Evolutionary conservation across 2,113 vertebrate species (phyloP), one percentile per base, ranked within the genome.

Genomic region (Trochalopteron elliotii): DNA sequence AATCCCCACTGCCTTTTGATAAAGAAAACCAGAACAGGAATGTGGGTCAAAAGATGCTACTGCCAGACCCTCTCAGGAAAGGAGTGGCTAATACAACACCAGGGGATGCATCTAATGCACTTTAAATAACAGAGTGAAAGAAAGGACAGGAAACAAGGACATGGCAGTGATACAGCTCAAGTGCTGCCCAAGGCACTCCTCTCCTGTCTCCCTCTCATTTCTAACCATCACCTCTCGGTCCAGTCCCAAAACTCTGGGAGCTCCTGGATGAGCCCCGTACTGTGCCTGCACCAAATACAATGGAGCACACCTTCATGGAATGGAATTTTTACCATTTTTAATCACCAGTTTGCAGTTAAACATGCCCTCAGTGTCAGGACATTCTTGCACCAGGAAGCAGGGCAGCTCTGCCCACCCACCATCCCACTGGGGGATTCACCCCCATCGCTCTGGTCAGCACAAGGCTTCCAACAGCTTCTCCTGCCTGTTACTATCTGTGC

Each of bases 401-500:
- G 61, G 35, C 72, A 89, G 93, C 83, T 91, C 84, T 95, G 86
- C 82, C 79, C 81, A 72, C 24, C 39, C 42, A 52, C 81, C 83
- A 82, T 40, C 93, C 77, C 15, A 1, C 28, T 2, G 37, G 60
- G 37, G 52, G 11, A n/a, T 24, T 57, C 91, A 53, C 18, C 68
- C 45, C 42, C 59, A 67, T 10, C 9, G 12, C 49, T 42, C 45
- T 40, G 30, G 28, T n/a, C 85, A 81, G 39, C 47, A 87, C 2
- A 2, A 65, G 47, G 30, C 64, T 93, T 47, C 28, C 17, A 0
- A 35, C 57, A 89, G 79, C 53, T 71, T 55, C 83, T 93, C 39
- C 83, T 83, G 78, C 37, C 80, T 19, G 4, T 47, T 68, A 28
- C 22, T 39, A 6, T 2, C 37, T 21, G 28, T 30, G 52, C 47